Conservation (phyloP, 2,797 vertebrate genomes). For the Apodemus agrarius region DNA sequence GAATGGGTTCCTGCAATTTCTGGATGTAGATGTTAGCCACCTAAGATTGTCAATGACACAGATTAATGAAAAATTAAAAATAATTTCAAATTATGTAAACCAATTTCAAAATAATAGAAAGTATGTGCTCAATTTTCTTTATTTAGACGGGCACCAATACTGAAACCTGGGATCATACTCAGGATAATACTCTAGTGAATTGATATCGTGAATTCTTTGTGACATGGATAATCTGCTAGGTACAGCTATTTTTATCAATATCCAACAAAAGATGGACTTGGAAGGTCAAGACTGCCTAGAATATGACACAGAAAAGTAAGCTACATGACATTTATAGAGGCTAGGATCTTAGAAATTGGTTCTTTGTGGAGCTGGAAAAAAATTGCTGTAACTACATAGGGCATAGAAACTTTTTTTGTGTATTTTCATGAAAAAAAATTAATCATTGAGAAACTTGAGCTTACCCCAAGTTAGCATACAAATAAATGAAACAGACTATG, state of each 20-base stretch:
- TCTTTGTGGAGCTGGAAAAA: background rate
- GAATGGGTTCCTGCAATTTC: background rate
- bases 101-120: background rate
- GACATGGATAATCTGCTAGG: background rate
- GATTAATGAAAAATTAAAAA: background rate
- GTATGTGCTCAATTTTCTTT: background rate
- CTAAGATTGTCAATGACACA: background rate
- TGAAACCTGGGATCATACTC: background rate
- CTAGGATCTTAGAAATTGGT: background rate
- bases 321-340: background rate
- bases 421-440: background rate
- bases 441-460: too few species aligned
- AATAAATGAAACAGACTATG: too few species aligned
- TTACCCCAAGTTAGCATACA: too few species aligned
- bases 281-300: background rate
- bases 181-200: background rate
- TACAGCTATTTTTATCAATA: slow-evolving; percentile 20
- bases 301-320: background rate
- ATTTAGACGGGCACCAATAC: background rate
- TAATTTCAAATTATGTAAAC: background rate
- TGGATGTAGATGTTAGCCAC: background rate
- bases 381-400: background rate
- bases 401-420: background rate
- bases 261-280: background rate
- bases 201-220: background rate